Conservation (phyloP, 2,797 vertebrate species). For the Sebastes baramenuke region DNA sequence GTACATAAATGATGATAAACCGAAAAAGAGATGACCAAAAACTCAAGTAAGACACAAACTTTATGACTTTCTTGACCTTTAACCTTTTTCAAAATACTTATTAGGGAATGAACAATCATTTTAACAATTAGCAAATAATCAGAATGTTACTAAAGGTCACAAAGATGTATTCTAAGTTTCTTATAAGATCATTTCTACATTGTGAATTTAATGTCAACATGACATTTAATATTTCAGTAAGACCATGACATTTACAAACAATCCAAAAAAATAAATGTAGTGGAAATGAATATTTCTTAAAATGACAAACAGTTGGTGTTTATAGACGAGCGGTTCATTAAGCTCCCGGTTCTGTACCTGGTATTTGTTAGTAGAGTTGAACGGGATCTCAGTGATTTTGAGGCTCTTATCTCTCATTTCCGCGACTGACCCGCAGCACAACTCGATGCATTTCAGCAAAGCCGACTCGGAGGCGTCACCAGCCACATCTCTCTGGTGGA, state of each 20-base stretch:
- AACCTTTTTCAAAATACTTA: neutral
- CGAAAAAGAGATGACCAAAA: neutral
- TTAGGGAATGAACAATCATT: neutral
- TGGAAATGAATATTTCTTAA: neutral
- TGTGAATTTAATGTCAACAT: neutral
- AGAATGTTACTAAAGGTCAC: neutral
- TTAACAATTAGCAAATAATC: neutral
- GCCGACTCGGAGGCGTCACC: conserved; percentile 96
- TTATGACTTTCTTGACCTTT: neutral
- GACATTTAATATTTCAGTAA: neutral
- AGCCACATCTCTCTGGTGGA: conserved; percentile 89
- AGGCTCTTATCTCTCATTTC: conserved; percentile 87
- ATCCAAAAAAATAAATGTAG: neutral
- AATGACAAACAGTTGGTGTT: neutral
- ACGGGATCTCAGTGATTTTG: conserved; percentile 93
- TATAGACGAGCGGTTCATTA: neutral
- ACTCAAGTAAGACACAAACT: neutral
- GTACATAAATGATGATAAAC: neutral
- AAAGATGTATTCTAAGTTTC: neutral
- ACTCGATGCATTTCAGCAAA: conserved; percentile 93
- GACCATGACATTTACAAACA: neutral
- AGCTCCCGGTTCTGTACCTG: conserved; percentile 81
- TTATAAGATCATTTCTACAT: neutral
- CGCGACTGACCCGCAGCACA: conserved; percentile 94
- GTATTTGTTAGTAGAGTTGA: conserved; percentile 98